Evolutionary conservation across 1,140 invertebrate genomes (phyloP), one percentile per base, ranked within the genome.

Genomic region (Drosophila jambulina): DNA sequence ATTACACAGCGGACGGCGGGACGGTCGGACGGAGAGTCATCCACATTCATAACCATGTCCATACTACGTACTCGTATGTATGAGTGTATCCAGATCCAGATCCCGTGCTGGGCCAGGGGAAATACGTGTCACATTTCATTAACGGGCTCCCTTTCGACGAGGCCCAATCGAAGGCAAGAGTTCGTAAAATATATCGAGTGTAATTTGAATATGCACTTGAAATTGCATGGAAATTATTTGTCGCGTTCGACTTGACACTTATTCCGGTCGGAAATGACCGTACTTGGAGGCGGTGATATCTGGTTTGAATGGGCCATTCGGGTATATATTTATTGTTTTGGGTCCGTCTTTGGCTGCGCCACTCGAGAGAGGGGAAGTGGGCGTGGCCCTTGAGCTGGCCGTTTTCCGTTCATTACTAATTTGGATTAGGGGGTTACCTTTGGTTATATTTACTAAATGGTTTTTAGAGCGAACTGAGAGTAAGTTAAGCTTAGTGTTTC

Each of bases 91-190:
- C n/a, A 32, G 27, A 15, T 38, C 53, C 48, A 54, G 34, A 34
- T 42, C 68, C 60, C 36, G 43, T 32, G 61, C 64, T 74, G 85
- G 81, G 79, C 76, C 75, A 87, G 81, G 62, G 84, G 84, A 88
- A 88, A 88, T 88, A 90, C 80, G 84, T 90, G 85, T 88, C 84
- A 77, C 62, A 88, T 88, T 88, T 90, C 84, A 88, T 90, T 88
- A 88, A 90, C 80, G 84, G 71, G 83, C 54, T 80, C 46, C 63
- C 32, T 42, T 51, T 53, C 53, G 46, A n/a, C 36, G 46, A 17
- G 60, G 54, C 64, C 77, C 81, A 80, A 59, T 87, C 71, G 58
- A 67, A 80, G 80, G 60, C 76, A 79, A 70, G 62, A 70, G 67
- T 70, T 68, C 48, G 75, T 87, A 82, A 76, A 82, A 76, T 76